A percentile compares a stretch with the other conserved stretches of the same genome.
phyloP scores from a whole-genome alignment of 2,797 vertebrate species.

The Labeo calbasu region DNA sequence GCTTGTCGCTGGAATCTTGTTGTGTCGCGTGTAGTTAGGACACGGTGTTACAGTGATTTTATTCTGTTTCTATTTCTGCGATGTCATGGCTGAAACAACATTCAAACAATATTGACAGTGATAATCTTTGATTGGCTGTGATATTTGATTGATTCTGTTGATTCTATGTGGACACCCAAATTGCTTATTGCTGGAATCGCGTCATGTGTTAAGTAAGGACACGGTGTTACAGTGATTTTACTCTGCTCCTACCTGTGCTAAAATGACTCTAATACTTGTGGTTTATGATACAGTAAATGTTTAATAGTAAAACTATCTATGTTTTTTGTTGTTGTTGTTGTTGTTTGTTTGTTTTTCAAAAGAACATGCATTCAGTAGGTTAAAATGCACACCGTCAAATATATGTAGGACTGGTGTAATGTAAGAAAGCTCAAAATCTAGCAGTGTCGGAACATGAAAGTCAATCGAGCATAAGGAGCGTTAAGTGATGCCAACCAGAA shows the following conservation, averaged over 20 bases:
- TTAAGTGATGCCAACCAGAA: neutral
- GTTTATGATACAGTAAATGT: neutral
- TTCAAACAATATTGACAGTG: no score
- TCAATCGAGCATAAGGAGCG: neutral
- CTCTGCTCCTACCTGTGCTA: neutral
- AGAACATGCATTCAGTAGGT: neutral
- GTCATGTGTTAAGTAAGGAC: no score
- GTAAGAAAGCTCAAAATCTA: neutral
- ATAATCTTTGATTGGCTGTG: no score
- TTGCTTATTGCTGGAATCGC: no score
- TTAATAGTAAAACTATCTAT: neutral
- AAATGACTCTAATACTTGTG: neutral
- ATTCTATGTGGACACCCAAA: no score
- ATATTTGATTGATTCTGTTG: no score
- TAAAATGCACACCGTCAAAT: neutral
- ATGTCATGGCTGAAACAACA: no score
- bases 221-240: neutral
- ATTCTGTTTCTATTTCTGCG: no score
- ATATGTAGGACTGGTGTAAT: neutral
- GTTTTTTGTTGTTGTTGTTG: no score
- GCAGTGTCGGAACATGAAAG: neutral
- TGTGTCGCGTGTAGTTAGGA: no score
- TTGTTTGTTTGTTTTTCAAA: neutral
- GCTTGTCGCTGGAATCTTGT: no score
- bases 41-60: no score